These are phyloP conservation scores for Papilio gigon DNA, from an alignment of 2,888 invertebrate species.

Conservation along the genomic window DNA sequence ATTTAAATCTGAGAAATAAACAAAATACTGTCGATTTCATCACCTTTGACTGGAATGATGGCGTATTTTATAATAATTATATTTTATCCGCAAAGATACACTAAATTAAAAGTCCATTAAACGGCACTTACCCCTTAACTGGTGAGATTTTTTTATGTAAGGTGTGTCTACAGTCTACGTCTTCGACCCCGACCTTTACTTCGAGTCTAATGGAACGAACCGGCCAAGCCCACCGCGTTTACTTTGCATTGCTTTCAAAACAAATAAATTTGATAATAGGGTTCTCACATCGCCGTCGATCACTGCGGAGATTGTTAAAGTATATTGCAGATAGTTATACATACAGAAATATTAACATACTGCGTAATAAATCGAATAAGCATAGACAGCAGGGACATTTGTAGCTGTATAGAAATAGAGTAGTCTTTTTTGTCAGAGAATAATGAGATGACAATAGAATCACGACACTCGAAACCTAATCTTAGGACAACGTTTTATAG, in stretches of 20 bases:
- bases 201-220: slow-evolving; percentile 50
- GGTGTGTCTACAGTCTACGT: slow-evolving; percentile 20
- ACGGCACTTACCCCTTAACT: background rate
- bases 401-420: too few relatives aligned
- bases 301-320: background rate
- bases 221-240: slow-evolving; percentile 49
- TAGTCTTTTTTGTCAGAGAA: too few relatives aligned
- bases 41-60: too few relatives aligned
- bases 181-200: slow-evolving; percentile 46
- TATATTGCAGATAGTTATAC: background rate
- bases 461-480: too few relatives aligned
- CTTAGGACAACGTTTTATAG: too few relatives aligned
- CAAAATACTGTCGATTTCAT: background rate
- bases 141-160: slow-evolving; percentile 15
- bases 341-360: background rate
- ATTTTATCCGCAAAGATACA: too few relatives aligned
- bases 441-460: too few relatives aligned
- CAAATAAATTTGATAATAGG: slow-evolving; percentile 40
- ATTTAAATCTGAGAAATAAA: background rate
- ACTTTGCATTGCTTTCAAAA: slow-evolving; percentile 49
- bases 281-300: slow-evolving; percentile 10
- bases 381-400: too few relatives aligned
- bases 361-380: background rate
- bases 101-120: background rate
- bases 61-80: too few relatives aligned